phyloP scores from a whole-genome alignment of 2,888 invertebrate species.

The Vesta saturnalis region DNA sequence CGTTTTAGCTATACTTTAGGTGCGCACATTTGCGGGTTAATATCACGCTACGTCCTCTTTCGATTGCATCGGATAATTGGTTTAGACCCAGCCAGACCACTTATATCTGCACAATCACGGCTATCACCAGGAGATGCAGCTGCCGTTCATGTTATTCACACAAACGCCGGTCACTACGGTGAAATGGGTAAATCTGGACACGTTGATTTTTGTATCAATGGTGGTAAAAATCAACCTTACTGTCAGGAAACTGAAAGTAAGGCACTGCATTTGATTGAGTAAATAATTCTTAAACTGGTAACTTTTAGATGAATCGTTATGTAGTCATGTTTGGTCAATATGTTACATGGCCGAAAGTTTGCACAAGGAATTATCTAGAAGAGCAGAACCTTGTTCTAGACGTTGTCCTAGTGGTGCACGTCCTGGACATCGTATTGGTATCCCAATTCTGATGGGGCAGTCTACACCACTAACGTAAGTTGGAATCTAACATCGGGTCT shows the following conservation, averaged over 20 bases:
- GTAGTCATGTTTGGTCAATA: slow-evolving; percentile 83
- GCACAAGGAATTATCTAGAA: slow-evolving; percentile 65
- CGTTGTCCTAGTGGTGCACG: slow-evolving; percentile 74
- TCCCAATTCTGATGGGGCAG: slow-evolving; percentile 75
- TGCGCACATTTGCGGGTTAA: slow-evolving; percentile 80
- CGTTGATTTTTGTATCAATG: slow-evolving; percentile 84
- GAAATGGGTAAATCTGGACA: slow-evolving; percentile 78
- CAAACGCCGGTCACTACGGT: slow-evolving; percentile 83
- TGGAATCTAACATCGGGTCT: not conserved
- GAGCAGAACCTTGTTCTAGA: slow-evolving; percentile 77
- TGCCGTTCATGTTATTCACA: slow-evolving; percentile 81
- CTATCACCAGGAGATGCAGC: slow-evolving; percentile 79
- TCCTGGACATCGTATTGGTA: slow-evolving; percentile 65
- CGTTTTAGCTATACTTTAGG: slow-evolving; percentile 57
- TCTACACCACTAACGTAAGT: slow-evolving; percentile 74
- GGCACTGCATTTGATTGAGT: slow-evolving; percentile 48
- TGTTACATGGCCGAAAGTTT: slow-evolving; percentile 84
- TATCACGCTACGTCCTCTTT: slow-evolving; percentile 77
- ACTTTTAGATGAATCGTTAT: slow-evolving; percentile 71
- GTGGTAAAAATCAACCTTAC: slow-evolving; percentile 79
- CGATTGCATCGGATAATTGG: slow-evolving; percentile 77
- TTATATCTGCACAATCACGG: slow-evolving; percentile 73
- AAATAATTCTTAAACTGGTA: not conserved
- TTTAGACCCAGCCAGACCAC: slow-evolving; percentile 79
- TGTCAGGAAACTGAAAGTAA: slow-evolving; percentile 77